These are phyloP conservation scores for Macquaria ambigua DNA, from an alignment of 2,113 vertebrate genomes.

Conservation along the genomic window DNA sequence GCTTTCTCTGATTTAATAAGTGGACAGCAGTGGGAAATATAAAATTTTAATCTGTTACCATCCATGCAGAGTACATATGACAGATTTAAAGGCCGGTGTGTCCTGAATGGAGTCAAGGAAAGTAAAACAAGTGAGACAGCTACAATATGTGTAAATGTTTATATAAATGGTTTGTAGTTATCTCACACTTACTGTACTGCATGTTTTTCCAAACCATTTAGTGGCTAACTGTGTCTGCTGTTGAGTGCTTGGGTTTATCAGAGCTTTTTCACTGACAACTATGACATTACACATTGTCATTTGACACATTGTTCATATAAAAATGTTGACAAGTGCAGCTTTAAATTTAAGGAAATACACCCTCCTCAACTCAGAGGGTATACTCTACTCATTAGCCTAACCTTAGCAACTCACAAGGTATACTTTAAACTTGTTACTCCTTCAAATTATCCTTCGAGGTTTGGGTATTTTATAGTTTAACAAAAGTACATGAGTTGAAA, in stretches of 20 bases:
- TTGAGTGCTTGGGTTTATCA: not conserved
- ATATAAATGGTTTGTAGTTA: not conserved
- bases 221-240: not conserved
- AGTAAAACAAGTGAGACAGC: not conserved
- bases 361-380: not conserved
- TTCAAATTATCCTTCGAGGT: not conserved
- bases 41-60: slow-evolving; percentile 5
- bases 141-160: not conserved
- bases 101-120: not conserved
- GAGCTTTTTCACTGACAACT: not conserved
- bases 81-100: not conserved
- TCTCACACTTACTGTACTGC: no score
- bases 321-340: not conserved
- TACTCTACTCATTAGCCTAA: not conserved
- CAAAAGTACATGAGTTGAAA: not conserved
- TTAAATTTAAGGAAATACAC: not conserved
- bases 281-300: not conserved
- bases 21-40: slow-evolving; percentile 3
- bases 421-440: not conserved
- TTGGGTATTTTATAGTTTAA: no score
- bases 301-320: not conserved
- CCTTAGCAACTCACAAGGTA: not conserved
- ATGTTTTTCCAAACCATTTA: not conserved
- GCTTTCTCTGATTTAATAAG: slow-evolving; percentile 26
- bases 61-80: not conserved